Evolutionary conservation across 2,797 vertebrate species (phyloP).

Genomic region (Artibeus jamaicensis): DNA sequence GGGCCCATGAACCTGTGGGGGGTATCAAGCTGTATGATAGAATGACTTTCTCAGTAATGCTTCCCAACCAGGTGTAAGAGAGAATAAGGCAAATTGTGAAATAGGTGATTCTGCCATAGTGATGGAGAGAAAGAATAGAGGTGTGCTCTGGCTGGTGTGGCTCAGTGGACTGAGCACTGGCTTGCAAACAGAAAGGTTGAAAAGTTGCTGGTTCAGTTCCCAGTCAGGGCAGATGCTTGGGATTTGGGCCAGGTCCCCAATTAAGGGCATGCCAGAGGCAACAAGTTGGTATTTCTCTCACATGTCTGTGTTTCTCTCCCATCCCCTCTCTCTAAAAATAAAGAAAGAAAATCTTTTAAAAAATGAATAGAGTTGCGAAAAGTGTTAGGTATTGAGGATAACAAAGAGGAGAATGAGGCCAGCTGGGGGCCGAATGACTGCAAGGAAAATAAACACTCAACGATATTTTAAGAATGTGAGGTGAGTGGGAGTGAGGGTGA

Average conservation of each 20-base stretch:
- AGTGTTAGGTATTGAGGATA: neutral
- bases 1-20: neutral
- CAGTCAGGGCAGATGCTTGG: too few relatives aligned
- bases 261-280: too few relatives aligned
- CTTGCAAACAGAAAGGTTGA: too few relatives aligned
- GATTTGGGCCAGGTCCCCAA: too few relatives aligned
- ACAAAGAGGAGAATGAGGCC: neutral
- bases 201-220: too few relatives aligned
- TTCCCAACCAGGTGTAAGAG: neutral
- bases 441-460: neutral
- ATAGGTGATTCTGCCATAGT: neutral
- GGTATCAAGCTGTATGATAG: neutral
- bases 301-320: too few relatives aligned
- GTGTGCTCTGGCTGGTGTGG: too few relatives aligned
- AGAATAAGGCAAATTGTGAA: neutral
- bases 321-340: too few relatives aligned
- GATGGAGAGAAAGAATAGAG: neutral
- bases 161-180: too few relatives aligned
- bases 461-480: neutral
- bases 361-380: neutral
- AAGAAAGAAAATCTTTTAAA: neutral
- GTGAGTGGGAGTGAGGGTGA: neutral
- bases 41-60: neutral
- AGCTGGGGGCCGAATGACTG: neutral
- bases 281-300: too few relatives aligned